These are phyloP conservation scores for Microcebus lehilahytsara DNA, from an alignment of 2,113 vertebrate genomes.

Conservation along the genomic window DNA sequence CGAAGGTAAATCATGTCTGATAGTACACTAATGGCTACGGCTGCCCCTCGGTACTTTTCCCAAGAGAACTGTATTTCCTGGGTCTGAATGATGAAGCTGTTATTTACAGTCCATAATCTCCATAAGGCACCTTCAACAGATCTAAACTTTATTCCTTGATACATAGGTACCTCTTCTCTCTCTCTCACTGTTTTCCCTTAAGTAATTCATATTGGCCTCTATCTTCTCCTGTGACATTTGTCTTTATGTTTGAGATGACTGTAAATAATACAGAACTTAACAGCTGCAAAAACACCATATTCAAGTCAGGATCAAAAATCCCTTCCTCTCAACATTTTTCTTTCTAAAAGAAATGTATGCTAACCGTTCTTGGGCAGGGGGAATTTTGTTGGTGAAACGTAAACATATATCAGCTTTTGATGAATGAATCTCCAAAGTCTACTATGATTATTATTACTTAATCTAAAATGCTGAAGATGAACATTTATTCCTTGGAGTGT, in stretches of 20 bases:
- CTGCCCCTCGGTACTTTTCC: constrained; percentile 29
- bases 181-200: constrained; percentile 29
- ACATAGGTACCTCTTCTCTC: background rate
- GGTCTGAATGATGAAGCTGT: constrained; percentile 61
- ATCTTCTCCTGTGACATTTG: constrained; percentile 54
- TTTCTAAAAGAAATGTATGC: constrained; percentile 57
- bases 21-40: background rate
- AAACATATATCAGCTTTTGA: constrained; percentile 61
- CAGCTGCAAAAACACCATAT: constrained; percentile 28
- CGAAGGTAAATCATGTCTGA: constrained; percentile 62
- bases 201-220: constrained; percentile 54
- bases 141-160: constrained; percentile 44
- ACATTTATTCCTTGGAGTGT: constrained; percentile 26
- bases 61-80: constrained; percentile 67
- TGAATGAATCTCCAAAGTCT: constrained; percentile 55
- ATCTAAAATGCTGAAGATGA: constrained; percentile 52
- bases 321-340: constrained; percentile 59
- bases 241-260: constrained; percentile 50
- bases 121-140: constrained; percentile 2
- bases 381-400: constrained; percentile 30
- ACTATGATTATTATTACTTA: constrained; percentile 54
- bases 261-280: constrained; percentile 62
- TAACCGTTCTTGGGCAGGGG: constrained; percentile 19
- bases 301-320: constrained; percentile 51
- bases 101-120: constrained; percentile 71